These are phyloP conservation scores for Cheiracanthium punctorium DNA, from an alignment of 2,888 invertebrate genomes.

Conservation along the genomic window DNA sequence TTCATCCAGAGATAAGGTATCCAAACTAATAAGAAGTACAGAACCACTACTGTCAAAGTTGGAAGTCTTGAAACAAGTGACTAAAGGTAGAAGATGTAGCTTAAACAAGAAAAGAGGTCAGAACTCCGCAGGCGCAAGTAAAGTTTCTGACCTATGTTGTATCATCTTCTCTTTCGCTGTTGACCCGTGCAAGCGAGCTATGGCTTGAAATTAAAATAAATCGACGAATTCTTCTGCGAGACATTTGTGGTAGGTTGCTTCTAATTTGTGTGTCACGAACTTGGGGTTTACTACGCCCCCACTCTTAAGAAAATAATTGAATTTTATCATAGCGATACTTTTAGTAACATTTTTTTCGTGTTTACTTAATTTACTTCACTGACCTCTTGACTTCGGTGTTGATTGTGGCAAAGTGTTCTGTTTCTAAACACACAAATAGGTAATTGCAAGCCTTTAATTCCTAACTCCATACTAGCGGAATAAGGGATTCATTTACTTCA, in stretches of 20 bases:
- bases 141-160: slow-evolving; percentile 63
- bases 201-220: slow-evolving; percentile 48
- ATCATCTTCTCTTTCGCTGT: slow-evolving; percentile 54
- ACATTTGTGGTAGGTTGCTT: slow-evolving; percentile 9
- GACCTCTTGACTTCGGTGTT: neutral
- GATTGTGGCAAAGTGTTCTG: too few species aligned
- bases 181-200: slow-evolving; percentile 44
- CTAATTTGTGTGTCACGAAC: slow-evolving; percentile 15
- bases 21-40: slow-evolving; percentile 32
- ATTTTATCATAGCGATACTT: neutral
- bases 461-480: too few species aligned
- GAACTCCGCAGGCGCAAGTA: slow-evolving; percentile 57
- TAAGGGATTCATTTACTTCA: too few species aligned
- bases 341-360: neutral
- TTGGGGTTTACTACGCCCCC: slow-evolving; percentile 4
- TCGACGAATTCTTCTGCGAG: slow-evolving; percentile 20
- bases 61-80: slow-evolving; percentile 55
- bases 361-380: neutral
- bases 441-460: too few species aligned
- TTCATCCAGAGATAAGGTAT: slow-evolving; percentile 27
- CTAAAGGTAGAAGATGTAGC: slow-evolving; percentile 55
- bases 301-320: neutral
- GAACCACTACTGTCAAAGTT: slow-evolving; percentile 58
- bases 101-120: slow-evolving; percentile 61
- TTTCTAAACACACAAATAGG: too few species aligned